Conservation (phyloP, 2,113 vertebrate genomes). For the Passer domesticus region DNA sequence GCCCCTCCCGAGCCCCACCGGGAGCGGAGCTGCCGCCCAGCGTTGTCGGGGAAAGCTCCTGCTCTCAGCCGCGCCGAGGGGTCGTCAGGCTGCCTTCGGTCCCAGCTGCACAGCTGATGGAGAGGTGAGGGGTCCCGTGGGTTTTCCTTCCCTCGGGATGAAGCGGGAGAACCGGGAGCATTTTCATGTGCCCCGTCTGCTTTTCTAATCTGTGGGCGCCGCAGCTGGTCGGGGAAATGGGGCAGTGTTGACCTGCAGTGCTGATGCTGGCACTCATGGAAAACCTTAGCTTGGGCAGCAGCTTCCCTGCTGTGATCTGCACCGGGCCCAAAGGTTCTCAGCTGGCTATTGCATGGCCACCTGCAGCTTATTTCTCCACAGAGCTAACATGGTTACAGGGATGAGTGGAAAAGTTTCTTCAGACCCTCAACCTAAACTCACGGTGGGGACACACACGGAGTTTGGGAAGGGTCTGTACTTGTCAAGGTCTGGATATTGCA, state of each 20-base stretch:
- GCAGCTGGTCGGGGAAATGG: neutral
- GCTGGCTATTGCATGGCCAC: neutral
- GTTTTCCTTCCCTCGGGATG: neutral
- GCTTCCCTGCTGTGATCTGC: neutral
- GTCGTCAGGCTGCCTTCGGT: neutral
- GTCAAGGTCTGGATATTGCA: neutral
- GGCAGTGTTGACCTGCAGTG: neutral
- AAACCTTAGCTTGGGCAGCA: neutral
- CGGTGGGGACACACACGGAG: no score
- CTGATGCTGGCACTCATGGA: neutral
- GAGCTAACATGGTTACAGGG: neutral
- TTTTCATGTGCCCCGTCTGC: neutral
- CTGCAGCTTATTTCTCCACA: neutral
- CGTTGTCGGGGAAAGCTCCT: neutral
- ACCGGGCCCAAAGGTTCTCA: neutral
- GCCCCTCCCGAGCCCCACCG: neutral
- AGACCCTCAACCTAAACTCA: neutral
- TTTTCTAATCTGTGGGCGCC: neutral
- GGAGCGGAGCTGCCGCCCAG: neutral
- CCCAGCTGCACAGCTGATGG: neutral
- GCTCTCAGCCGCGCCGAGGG: neutral
- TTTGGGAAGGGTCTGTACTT: neutral
- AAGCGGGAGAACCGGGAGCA: neutral
- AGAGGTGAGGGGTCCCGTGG: neutral
- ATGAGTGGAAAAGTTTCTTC: neutral